phyloP scores from a whole-genome alignment of 2,888 invertebrate species.

The Pseudeuparius sepicola region DNA sequence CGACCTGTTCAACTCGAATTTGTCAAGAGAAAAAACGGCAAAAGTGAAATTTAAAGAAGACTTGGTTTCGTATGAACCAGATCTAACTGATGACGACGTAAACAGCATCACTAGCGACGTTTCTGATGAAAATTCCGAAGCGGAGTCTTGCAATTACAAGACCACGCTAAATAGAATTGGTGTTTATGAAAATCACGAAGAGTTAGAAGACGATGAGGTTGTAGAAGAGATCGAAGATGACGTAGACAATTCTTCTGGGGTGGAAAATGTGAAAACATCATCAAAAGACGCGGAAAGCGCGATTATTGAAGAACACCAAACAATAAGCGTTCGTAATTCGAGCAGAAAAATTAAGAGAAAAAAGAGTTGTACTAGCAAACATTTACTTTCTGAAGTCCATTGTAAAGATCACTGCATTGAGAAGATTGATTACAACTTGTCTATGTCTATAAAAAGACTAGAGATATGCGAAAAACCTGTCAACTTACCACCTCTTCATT shows the following conservation, averaged over 20 bases:
- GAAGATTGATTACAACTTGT: slow-evolving; percentile 31
- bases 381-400: too few relatives aligned
- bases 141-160: slow-evolving; percentile 9
- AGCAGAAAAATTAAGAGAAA: too few relatives aligned
- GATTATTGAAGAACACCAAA: slow-evolving; percentile 1
- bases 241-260: background rate
- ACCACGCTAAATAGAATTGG: slow-evolving; percentile 22
- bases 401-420: slow-evolving; percentile 38
- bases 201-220: slow-evolving; percentile 26
- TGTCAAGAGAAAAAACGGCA: slow-evolving; percentile 24
- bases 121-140: slow-evolving; percentile 21
- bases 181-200: slow-evolving; percentile 30
- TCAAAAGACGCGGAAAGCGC: background rate
- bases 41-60: slow-evolving; percentile 43
- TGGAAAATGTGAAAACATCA: background rate
- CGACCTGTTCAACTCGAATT: slow-evolving; percentile 37
- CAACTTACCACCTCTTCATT: slow-evolving; percentile 33
- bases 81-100: slow-evolving; percentile 36
- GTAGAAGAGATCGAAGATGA: slow-evolving; percentile 20
- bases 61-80: slow-evolving; percentile 43
- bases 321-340: too few relatives aligned
- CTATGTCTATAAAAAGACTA: slow-evolving; percentile 32
- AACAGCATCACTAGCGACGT: slow-evolving; percentile 37
- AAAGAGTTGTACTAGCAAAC: too few relatives aligned
- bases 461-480: slow-evolving; percentile 31